Conservation (phyloP, 1,140 invertebrate species). For the Drosophila murphyi region DNA sequence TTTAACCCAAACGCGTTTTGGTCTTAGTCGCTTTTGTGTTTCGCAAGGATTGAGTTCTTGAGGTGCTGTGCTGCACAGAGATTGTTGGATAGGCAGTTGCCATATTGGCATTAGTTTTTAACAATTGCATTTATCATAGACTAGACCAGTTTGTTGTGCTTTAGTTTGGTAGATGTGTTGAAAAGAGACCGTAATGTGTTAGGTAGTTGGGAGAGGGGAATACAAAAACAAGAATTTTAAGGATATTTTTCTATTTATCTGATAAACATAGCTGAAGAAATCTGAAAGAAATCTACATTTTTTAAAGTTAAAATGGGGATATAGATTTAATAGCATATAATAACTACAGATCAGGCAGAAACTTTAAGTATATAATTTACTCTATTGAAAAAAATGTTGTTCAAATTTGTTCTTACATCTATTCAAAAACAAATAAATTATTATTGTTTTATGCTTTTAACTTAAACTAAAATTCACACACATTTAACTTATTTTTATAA, state of each 20-base stretch:
- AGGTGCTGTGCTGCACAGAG: conserved; percentile 7
- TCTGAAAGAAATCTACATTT: too few species aligned
- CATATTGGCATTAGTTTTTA: neutral
- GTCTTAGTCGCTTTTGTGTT: conserved; percentile 27
- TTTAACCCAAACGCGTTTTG: conserved; percentile 44
- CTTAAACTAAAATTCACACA: too few species aligned
- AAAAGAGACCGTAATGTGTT: neutral
- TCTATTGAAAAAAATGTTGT: too few species aligned
- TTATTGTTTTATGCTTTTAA: too few species aligned
- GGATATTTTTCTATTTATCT: neutral
- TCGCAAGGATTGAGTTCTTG: conserved; percentile 17
- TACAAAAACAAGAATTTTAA: neutral
- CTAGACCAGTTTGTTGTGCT: conserved; percentile 3
- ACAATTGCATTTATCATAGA: neutral
- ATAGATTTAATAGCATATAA: too few species aligned
- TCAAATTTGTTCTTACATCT: too few species aligned
- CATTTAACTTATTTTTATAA: too few species aligned
- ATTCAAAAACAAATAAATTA: too few species aligned
- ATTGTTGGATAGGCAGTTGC: neutral
- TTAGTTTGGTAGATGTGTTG: neutral
- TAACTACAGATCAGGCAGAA: too few species aligned
- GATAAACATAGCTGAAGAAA: too few species aligned
- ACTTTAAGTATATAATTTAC: too few species aligned
- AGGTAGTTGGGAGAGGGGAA: neutral
- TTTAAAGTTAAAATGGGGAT: too few species aligned